Evolutionary conservation across 2,113 vertebrate genomes (phyloP), one percentile per base, ranked within the genome.

Genomic region (Dolichallabes microphthalmus): DNA sequence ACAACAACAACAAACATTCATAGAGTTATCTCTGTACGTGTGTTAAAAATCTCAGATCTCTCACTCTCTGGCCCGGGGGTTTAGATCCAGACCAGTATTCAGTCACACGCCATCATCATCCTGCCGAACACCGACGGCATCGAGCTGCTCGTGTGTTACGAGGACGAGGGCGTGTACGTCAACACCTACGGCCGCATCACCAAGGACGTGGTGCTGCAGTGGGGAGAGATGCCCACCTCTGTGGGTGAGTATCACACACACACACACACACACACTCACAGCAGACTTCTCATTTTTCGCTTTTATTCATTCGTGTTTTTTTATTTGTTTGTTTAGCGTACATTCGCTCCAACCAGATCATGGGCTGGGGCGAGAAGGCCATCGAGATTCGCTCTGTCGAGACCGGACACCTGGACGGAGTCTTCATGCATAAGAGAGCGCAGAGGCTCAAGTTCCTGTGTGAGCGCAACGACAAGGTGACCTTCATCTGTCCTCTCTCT

Each of bases 341-440:
- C 91, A 99, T 99, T 86, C 96, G 97, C 27, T 99, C 98, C 82
- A 99, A 99, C 91, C 98, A 99, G 95, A 99, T 99, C 82, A 99
- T 99, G 98, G 98, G 98, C 87, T 99, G 98, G 98, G 98, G 98
- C 53, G 98, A 99, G 93, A 99, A 99, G 92, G 98, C 98, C 85
- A 99, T 99, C 0, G 98, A 99, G 90, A 99, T 99, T 90, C 97
- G 98, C 50, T 98, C 98, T 0, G 98, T 99, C 92, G 98, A 99
- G 90, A 99, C 98, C 0, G 98, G 98, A 14, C 98, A 99, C 85
- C 93, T 99, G 93, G 98, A 99, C 1, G 98, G 98, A 1, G 98
- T 99, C 78, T 99, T 99, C 93, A 99, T 99, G 98, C 98, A 99
- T 93, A 99, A 99, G 95, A 96, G 98, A 93, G 98, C 98, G 87